Evolutionary conservation across 2,888 invertebrate species (phyloP).

Genomic region (Drosophila basisetae): DNA sequence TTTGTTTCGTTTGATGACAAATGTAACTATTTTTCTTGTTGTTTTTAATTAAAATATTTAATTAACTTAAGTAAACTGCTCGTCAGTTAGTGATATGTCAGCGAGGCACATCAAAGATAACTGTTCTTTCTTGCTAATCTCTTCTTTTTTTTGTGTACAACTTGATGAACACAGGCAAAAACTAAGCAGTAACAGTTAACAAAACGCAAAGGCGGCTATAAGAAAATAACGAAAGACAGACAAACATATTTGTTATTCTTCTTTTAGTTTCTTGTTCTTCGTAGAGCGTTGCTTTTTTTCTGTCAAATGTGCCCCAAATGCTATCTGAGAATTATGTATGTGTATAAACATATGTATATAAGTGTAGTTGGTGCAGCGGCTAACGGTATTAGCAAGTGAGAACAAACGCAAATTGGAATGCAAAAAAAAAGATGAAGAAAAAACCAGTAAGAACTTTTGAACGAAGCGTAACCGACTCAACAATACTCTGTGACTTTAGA

Average conservation of each 20-base stretch:
- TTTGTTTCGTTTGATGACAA: neutral
- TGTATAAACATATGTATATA: neutral
- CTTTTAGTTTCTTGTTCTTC: conserved; percentile 9
- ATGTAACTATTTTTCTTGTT: neutral
- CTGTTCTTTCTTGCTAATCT: conserved; percentile 6
- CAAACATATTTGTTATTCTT: conserved; percentile 20
- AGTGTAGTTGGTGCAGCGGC: neutral
- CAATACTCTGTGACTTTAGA: neutral
- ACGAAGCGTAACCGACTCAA: neutral
- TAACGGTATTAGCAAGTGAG: conserved; percentile 3
- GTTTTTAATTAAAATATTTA: neutral
- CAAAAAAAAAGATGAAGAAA: conserved; percentile 10
- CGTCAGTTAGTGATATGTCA: neutral
- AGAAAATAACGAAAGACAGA: conserved; percentile 25
- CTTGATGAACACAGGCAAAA: conserved; percentile 41
- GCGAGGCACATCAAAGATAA: conserved; percentile 2
- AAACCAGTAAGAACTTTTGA: neutral
- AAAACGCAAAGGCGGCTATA: conserved; percentile 39
- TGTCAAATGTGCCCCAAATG: conserved; percentile 34
- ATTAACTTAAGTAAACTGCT: neutral
- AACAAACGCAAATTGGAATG: conserved; percentile 35
- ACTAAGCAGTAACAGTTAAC: conserved; percentile 46
- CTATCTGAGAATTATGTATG: conserved; percentile 2
- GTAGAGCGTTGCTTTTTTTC: neutral
- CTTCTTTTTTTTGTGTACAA: conserved; percentile 13